Conservation (phyloP, 2,888 invertebrate genomes). For the Papilio elwesi region DNA sequence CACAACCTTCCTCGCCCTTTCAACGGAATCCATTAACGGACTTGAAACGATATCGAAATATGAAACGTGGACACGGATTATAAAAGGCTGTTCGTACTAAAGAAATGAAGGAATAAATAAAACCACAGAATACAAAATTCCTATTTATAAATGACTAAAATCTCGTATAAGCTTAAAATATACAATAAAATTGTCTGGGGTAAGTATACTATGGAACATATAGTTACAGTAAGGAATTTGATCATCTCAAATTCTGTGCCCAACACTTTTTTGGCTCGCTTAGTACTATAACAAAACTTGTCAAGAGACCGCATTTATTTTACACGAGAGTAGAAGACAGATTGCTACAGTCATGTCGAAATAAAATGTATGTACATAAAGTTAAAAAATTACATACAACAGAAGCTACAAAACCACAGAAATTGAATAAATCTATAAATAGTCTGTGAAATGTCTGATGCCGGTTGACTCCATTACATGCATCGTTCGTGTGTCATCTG, state of each 20-base stretch:
- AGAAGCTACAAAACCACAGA: not conserved
- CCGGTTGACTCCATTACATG: not conserved
- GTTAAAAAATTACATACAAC: too few species aligned
- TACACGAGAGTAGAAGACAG: too few species aligned
- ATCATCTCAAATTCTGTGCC: too few species aligned
- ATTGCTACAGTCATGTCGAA: too few species aligned
- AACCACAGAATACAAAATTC: slow-evolving; percentile 11
- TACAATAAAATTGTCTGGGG: too few species aligned
- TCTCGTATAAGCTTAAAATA: too few species aligned
- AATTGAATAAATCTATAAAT: not conserved
- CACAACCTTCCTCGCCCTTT: not conserved
- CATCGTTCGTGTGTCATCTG: slow-evolving; percentile 8
- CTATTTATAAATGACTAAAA: not conserved
- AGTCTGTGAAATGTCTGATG: not conserved
- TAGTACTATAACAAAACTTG: too few species aligned
- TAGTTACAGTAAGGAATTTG: too few species aligned
- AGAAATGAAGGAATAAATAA: slow-evolving; percentile 14
- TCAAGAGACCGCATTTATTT: too few species aligned
- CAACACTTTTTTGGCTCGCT: too few species aligned
- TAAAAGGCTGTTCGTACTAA: slow-evolving; percentile 24
- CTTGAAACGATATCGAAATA: slow-evolving; percentile 11
- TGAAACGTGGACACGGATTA: slow-evolving; percentile 11
- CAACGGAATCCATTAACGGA: slow-evolving; percentile 20
- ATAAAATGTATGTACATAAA: too few species aligned
- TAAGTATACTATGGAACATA: too few species aligned